These are phyloP conservation scores for Anarrhichthys ocellatus DNA, from an alignment of 2,113 vertebrate genomes.

Conservation along the genomic window DNA sequence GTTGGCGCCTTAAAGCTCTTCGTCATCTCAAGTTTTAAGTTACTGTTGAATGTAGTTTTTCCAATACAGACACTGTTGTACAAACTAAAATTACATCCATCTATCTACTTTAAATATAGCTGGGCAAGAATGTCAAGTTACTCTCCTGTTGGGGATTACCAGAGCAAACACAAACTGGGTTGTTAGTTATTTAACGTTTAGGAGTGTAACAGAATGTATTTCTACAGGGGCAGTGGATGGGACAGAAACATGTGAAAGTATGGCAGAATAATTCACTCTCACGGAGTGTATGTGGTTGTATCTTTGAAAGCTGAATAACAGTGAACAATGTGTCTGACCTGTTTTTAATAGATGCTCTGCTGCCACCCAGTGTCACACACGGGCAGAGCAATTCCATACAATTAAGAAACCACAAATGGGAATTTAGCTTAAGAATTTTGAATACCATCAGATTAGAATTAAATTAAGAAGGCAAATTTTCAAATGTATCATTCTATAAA, in stretches of 20 bases:
- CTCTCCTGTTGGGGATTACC: neutral
- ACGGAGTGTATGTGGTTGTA: neutral
- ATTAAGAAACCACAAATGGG: neutral
- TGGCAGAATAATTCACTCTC: neutral
- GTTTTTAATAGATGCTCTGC: constrained; percentile 48
- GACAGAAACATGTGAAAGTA: neutral
- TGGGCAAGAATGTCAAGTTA: neutral
- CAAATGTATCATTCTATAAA: neutral
- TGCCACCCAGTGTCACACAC: constrained; percentile 66
- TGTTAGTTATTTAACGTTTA: neutral
- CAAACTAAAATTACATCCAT: neutral
- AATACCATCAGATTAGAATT: neutral
- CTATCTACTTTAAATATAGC: neutral
- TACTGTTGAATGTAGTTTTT: neutral
- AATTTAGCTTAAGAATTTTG: neutral
- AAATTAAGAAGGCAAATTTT: neutral
- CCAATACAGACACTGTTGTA: neutral
- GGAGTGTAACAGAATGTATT: neutral
- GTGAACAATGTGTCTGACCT: neutral
- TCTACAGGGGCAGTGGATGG: neutral
- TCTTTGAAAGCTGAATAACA: neutral
- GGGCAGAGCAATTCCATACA: neutral
- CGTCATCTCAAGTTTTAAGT: neutral
- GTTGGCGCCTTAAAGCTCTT: neutral
- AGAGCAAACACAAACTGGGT: neutral